Conservation (phyloP, 2,888 invertebrate genomes). For the Euclidia mi region DNA sequence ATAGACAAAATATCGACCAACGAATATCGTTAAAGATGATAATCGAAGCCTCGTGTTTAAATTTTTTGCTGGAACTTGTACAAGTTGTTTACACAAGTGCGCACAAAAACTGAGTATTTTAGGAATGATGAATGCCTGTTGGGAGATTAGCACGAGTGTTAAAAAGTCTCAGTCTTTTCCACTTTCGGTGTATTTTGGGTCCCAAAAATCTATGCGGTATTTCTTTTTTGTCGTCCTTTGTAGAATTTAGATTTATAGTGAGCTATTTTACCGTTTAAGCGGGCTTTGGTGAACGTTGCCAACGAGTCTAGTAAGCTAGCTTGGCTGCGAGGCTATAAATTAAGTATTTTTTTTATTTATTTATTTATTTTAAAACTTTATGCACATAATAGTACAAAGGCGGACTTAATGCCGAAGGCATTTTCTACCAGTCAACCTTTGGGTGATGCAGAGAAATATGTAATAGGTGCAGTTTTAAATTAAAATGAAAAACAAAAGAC, state of each 20-base stretch:
- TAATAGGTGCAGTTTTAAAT: too few relatives aligned
- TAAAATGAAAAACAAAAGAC: too few relatives aligned
- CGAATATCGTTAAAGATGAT: conserved; percentile 22
- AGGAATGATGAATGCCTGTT: conserved; percentile 64
- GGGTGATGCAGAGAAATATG: too few relatives aligned
- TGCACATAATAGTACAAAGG: too few relatives aligned
- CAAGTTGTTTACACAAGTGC: too few relatives aligned
- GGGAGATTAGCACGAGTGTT: conserved; percentile 60
- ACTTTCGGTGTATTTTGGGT: conserved; percentile 37
- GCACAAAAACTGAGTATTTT: conserved; percentile 62
- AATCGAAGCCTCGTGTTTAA: conserved; percentile 51
- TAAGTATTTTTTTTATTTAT: too few relatives aligned
- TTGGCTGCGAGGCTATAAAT: neutral
- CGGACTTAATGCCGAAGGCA: too few relatives aligned
- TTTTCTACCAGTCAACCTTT: too few relatives aligned
- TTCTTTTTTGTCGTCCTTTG: conserved; percentile 34
- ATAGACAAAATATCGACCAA: conserved; percentile 22
- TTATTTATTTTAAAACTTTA: too few relatives aligned
- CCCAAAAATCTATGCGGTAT: conserved; percentile 22
- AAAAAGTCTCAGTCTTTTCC: conserved; percentile 52
- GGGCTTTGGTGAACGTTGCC: conserved; percentile 1
- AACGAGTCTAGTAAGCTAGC: conserved; percentile 5
- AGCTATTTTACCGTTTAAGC: conserved; percentile 24
- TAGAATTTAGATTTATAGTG: conserved; percentile 33
- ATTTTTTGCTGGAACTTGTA: conserved; percentile 59